Evolutionary conservation across 2,797 vertebrate genomes (phyloP).

Genomic region (Acestrorhynchus altus): DNA sequence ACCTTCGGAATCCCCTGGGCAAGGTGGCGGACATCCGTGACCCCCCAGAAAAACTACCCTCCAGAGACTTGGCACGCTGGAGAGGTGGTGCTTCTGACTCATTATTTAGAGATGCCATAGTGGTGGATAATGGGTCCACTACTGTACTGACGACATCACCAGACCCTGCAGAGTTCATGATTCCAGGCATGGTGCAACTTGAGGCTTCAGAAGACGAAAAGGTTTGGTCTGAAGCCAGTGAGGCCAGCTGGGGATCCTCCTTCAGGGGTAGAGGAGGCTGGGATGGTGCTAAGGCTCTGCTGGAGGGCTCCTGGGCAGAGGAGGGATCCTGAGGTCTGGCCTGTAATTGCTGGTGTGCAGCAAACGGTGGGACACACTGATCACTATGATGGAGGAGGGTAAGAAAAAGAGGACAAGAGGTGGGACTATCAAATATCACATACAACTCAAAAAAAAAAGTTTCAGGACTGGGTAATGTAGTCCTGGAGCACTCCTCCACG

Average conservation of each 20-base stretch:
- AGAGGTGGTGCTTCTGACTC: neutral
- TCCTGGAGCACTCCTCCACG: too few species aligned
- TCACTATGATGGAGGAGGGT: constrained; percentile 4
- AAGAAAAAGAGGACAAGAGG: constrained; percentile 14
- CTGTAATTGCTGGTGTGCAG: neutral
- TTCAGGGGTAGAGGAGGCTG: constrained; percentile 42
- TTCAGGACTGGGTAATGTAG: neutral
- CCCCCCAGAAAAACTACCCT: constrained; percentile 38
- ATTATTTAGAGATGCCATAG: constrained; percentile 36
- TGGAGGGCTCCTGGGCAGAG: constrained; percentile 58
- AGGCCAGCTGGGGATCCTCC: constrained; percentile 55
- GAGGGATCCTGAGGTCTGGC: neutral
- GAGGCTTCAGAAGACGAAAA: constrained; percentile 55
- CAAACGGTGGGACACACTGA: neutral
- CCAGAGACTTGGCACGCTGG: constrained; percentile 40
- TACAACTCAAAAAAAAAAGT: neutral
- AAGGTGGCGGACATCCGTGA: constrained; percentile 72
- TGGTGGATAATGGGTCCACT: constrained; percentile 51
- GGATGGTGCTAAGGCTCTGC: constrained; percentile 53
- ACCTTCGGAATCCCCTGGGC: constrained; percentile 88
- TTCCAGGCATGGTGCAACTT: constrained; percentile 60
- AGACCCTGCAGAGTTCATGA: constrained; percentile 13
- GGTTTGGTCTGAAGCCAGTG: constrained; percentile 59
- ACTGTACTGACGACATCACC: constrained; percentile 6
- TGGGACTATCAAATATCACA: constrained; percentile 40